Percentiles rank a stretch among this genome's conserved stretches.
phyloP scores from a whole-genome alignment of 2,888 invertebrate genomes.

The Iselma pallidipennis region DNA sequence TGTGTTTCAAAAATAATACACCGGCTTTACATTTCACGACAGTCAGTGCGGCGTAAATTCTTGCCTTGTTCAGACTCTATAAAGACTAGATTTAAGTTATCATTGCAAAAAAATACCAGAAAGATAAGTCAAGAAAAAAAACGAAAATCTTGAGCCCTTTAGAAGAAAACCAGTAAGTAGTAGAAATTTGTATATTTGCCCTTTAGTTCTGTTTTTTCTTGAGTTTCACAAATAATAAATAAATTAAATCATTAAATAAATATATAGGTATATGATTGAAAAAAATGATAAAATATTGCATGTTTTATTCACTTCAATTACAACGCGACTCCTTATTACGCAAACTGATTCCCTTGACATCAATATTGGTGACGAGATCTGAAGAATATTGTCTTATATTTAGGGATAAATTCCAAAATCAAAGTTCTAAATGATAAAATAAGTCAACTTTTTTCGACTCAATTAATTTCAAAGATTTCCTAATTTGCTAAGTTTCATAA shows the following conservation, averaged over 20 bases:
- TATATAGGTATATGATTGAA: not conserved
- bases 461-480: too few relatives aligned
- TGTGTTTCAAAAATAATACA: slow-evolving; percentile 1
- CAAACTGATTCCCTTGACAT: not conserved
- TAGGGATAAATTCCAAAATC: too few relatives aligned
- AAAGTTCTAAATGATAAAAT: too few relatives aligned
- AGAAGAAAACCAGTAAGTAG: not conserved
- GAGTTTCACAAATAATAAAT: not conserved
- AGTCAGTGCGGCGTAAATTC: not conserved
- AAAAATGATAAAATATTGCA: not conserved
- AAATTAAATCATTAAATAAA: not conserved
- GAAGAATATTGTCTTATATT: too few relatives aligned
- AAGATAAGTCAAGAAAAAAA: not conserved
- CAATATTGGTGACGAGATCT: not conserved
- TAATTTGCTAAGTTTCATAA: not conserved
- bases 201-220: too few relatives aligned
- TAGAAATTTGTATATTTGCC: too few relatives aligned
- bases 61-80: not conserved
- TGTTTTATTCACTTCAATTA: not conserved
- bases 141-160: not conserved
- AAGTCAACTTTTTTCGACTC: too few relatives aligned
- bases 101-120: not conserved
- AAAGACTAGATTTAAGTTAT: too few relatives aligned
- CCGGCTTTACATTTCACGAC: not conserved
- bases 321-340: not conserved